phyloP scores from a whole-genome alignment of 2,888 invertebrate species.

The Aspidapion aeneum region DNA sequence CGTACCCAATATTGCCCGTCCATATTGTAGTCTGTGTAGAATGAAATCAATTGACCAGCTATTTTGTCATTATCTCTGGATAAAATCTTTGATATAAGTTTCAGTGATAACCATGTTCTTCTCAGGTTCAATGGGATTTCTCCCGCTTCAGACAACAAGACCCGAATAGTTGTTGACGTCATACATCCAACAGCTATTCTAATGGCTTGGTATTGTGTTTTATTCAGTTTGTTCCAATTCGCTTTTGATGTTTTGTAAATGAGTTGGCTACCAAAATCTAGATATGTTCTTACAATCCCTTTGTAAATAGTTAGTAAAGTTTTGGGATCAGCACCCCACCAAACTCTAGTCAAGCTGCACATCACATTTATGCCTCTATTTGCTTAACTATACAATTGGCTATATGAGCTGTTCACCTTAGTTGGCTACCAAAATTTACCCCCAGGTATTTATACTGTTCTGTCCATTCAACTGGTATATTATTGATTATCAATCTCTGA shows the following conservation, averaged over 20 bases:
- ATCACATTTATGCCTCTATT: conserved; percentile 16
- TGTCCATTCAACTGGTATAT: neutral
- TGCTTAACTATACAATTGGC: conserved; percentile 6
- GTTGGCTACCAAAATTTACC: conserved; percentile 3
- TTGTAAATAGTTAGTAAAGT: conserved; percentile 11
- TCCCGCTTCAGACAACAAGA: too few species aligned
- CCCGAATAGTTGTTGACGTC: conserved; percentile 19
- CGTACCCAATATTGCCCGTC: neutral
- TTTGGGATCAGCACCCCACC: conserved; percentile 19
- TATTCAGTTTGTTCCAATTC: neutral
- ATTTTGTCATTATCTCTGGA: neutral
- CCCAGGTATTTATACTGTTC: conserved; percentile 18
- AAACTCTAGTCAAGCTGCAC: conserved; percentile 13
- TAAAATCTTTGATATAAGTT: conserved; percentile 8
- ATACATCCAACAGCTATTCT: conserved; percentile 14
- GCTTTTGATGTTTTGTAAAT: neutral
- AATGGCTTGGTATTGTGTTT: neutral
- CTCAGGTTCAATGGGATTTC: too few species aligned
- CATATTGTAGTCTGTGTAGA: neutral
- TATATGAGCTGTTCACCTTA: conserved; percentile 17
- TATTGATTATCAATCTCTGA: neutral
- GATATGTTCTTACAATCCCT: conserved; percentile 14
- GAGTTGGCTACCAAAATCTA: conserved; percentile 13
- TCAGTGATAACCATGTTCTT: conserved; percentile 9
- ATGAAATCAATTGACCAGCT: neutral